These are phyloP conservation scores for Enchytraeus crypticus DNA, from an alignment of 2,888 invertebrate species.

Conservation along the genomic window DNA sequence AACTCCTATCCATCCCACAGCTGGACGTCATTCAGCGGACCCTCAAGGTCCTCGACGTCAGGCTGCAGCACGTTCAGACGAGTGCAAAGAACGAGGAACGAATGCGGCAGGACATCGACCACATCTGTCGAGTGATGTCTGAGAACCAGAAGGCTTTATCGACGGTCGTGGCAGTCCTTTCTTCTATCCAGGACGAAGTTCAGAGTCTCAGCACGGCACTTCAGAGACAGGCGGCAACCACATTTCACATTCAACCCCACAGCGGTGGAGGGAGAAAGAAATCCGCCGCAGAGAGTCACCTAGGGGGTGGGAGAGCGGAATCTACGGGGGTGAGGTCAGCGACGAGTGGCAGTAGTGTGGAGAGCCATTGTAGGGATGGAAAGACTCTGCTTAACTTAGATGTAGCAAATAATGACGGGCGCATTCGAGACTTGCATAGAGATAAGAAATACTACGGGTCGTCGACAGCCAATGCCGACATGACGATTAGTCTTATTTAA, in stretches of 20 bases:
- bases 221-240: neutral
- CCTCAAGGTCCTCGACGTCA: slow-evolving; percentile 46
- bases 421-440: neutral
- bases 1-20: slow-evolving; percentile 46
- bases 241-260: neutral
- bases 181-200: slow-evolving; percentile 40
- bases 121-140: slow-evolving; percentile 44
- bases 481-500: neutral
- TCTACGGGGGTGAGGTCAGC: neutral
- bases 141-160: slow-evolving; percentile 48
- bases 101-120: slow-evolving; percentile 46
- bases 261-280: neutral
- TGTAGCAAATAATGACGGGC: neutral
- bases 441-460: neutral
- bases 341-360: neutral
- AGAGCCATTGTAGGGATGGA: neutral
- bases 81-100: slow-evolving; percentile 44
- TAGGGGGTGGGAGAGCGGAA: neutral
- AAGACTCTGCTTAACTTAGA: neutral
- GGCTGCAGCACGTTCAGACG: slow-evolving; percentile 44
- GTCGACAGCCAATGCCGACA: neutral
- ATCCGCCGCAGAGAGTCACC: neutral
- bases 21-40: slow-evolving; percentile 46
- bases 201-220: neutral
- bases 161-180: slow-evolving; percentile 45